Base-by-base conservation (phyloP, 2,113 vertebrate genomes). In the Triplophysa siluroides region DNA sequence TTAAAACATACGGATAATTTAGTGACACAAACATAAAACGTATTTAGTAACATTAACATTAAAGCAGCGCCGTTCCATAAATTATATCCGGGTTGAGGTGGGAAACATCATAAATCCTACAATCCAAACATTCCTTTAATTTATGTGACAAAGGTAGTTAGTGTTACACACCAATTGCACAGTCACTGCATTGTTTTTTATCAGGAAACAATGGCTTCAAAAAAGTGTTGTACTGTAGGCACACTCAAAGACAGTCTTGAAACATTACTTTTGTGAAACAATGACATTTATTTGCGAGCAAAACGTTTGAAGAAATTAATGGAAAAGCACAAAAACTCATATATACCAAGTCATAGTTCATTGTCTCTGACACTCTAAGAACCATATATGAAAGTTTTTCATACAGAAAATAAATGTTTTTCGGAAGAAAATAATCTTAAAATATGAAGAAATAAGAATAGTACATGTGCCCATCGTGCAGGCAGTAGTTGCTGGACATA, bases 201-300 rank as follows among this genome's bases (percentile, higher is more conserved):
- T n/a, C n/a, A n/a, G n/a, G n/a, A n/a, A n/a, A n/a, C n/a, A n/a
- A n/a, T 29, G 5, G 52, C 18, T 54, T 54, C 52, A 18, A 5
- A 54, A 3, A 50, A 50, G 13, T 50, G 13, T 3, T 18, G 13
- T 54, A 18, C 18, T 56, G 18, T 19, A 19, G 18, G 18, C 54
- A 58, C 19, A 21, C n/a, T 3, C 43, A 54, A 73, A 43, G n/a
- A 60, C n/a, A 8, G 58, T 12, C 29, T 3, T 14, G 13, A 21
- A 16, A 70, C 45, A 26, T 69, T 45, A 62, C 16, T 23, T 33
- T 61, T 45, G 2, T 18, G 18, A 75, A 75, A 70, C 41, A 69
- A n/a, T n/a, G 5, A 70, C 26, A 58, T 75, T 75, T 75, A 75
- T 75, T 75, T 62, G 21, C 58, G 18, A 62, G 58, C 23, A 19